Base-by-base conservation (phyloP, 2,888 invertebrate genomes). In the Phragmatobia fuliginosa region DNA sequence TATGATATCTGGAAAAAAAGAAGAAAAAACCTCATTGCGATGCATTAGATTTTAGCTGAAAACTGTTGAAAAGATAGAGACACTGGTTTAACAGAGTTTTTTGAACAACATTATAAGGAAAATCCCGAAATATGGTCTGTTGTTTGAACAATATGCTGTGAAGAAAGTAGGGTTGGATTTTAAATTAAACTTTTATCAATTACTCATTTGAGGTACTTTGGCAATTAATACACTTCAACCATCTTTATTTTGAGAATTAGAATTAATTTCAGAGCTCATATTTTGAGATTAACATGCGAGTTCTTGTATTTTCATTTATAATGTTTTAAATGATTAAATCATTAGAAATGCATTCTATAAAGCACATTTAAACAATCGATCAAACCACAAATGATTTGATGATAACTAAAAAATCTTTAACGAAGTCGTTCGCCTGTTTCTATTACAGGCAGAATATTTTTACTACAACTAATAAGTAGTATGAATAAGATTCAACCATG, bases 21-120 rank as follows among this genome's bases (percentile, higher is more conserved):
- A 74, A 71, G 66, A 74, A 77, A 82, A 77, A 80, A 68, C 86
- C n/a, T 86, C 87, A 85, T 86, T 85, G 85, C 80, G 79, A 86
- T 85, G 84, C 86, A 86, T 86, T 84, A 80, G 73, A 83, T 70
- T 76, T 18, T 61, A 62, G 68, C 69, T 74, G 64, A 75, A 74
- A 73, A 72, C 66, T 66, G 68, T 74, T 62, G 70, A 38, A 75
- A 70, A 77, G 74, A 80, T 77, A 75, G 73, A 65, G 52, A 62
- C 68, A 71, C 67, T 71, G 70, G 70, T 62, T 76, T 74, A 79
- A 81, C 70, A 67, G 79, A 79, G 78, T 78, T 75, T 75, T 73
- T 73, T 73, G 70, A 62, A 66, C 66, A 32, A 32, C 45, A 28
- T 66, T 60, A 31, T n/a, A 41, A 59, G 59, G 31, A 41, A 8